These are phyloP conservation scores for Caenorhabditis brenneri DNA, from an alignment of 1,140 invertebrate genomes.

Conservation along the genomic window DNA sequence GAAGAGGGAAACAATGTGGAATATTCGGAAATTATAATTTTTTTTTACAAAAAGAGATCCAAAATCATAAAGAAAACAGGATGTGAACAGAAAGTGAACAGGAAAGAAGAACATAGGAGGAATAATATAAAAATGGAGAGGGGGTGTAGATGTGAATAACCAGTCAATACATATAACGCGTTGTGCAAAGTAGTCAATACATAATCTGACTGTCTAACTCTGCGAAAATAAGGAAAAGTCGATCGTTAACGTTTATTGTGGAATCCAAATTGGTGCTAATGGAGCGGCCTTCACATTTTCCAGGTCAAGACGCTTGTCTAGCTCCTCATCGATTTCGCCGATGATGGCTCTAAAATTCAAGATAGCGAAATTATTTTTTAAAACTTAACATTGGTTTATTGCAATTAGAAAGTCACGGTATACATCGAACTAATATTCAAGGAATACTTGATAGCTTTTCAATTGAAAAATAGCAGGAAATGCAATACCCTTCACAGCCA, in stretches of 20 bases:
- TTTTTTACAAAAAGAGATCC: background rate
- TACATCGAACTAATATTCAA: too few species aligned
- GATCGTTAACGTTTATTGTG: background rate
- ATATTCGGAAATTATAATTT: too few species aligned
- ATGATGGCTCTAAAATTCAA: slow-evolving; percentile 57
- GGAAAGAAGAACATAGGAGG: background rate
- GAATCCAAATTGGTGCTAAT: slow-evolving; percentile 57
- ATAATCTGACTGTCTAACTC: too few species aligned
- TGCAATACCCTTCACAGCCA: background rate
- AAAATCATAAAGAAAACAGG: background rate
- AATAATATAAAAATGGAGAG: background rate
- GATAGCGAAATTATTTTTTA: too few species aligned
- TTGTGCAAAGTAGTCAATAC: too few species aligned
- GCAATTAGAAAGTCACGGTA: too few species aligned
- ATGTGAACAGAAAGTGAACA: background rate
- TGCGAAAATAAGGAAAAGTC: background rate
- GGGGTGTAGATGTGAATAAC: background rate
- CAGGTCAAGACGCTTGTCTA: slow-evolving; percentile 59
- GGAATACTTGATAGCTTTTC: too few species aligned
- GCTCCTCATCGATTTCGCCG: slow-evolving; percentile 60
- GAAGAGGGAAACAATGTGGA: background rate
- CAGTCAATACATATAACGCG: background rate
- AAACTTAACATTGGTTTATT: too few species aligned
- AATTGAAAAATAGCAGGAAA: background rate
- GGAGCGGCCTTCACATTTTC: slow-evolving; percentile 59